Evolutionary conservation across 2,888 invertebrate species (phyloP), one percentile per base, ranked within the genome.

Genomic region (Agrenia bidenticulata): DNA sequence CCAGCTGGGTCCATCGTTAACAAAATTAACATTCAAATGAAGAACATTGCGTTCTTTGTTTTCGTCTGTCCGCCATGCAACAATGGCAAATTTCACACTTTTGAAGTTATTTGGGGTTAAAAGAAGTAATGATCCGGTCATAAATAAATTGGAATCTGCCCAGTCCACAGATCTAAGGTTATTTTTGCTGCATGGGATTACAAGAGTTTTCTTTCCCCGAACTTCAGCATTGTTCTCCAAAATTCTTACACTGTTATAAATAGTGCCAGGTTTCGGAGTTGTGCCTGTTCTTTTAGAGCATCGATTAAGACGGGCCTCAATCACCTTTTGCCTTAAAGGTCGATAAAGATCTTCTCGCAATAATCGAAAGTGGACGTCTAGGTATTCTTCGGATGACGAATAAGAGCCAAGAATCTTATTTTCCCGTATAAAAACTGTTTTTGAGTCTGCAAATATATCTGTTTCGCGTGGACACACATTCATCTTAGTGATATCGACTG

Each of bases 261-360:
- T 23, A 2, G n/a, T 45, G n/a, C 19, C 45, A 4, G 19, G 4
- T 15, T 45, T 45, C 7, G n/a, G 19, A 9, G 17, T 15, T 5
- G 4, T 19, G 19, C 7, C 5, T 5, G 5, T 17, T 19, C n/a
- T 45, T 32, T 11, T n/a, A n/a, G n/a, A n/a, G n/a, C n/a, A 11
- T 4, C 15, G n/a, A 5, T 55, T 55, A 27, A 2, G 27, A 4
- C 32, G 5, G 37, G 26, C 37, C n/a, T 13, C 15, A n/a, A n/a
- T 32, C 2, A 61, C 61, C 0, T 88, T 89, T 77, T 86, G 84
- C 39, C 89, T 80, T 26, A 93, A 78, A 0, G 92, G 89, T 21
- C 84, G 82, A 42, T 89, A 82, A 77, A 88, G 90, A 79, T 93
- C 92, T 81, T 92, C 90, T 37, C 89, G 81, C 56, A 92, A 78